Base-by-base conservation (phyloP, 2,797 vertebrate genomes). In the Phylloscopus collybita region DNA sequence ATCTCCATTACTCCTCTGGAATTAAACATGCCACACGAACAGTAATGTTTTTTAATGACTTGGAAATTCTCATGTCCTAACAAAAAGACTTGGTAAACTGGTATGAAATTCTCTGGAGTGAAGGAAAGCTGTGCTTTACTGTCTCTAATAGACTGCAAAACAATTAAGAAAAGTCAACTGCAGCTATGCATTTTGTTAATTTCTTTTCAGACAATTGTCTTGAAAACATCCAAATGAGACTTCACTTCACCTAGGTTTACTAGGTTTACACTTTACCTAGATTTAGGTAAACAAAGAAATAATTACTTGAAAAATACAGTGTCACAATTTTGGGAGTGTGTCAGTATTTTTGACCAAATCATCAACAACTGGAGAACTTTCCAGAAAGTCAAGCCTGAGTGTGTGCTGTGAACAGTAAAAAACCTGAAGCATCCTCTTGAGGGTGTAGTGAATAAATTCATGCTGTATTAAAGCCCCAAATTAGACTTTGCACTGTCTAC, bases 381-480 rank as follows among this genome's bases (percentile, higher is more conserved):
- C 25, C 17, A 61, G 44, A 61, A 16, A 67, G 45, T 25, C 54
- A 89, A 57, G 27, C 26, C 38, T 30, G 13, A 72, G 10, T 6
- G 32, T 17, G 11, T 61, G 38, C 70, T 84, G 17, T 45, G 49
- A 73, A 50, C 45, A 62, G 47, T 45, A 73, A 93, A 93, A 93
- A 90, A 42, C 15, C 18, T 16, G 27, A 17, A 73, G 40, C 30
- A 40, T 61, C 32, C 74, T 83, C 73, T 47, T 70, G 34, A 50
- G 21, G 4, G 5, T 29, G 3, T 21, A 59, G 12, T 42, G 32
- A 90, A 80, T n/a, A 67, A 82, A 72, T 79, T 61, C 38, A 49
- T 0, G 0, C 22, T 25, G 29, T 26, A 65, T 26, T 36, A 56
- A 73, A 53, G 1, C 13, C 6, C 26, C 40, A 65, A 36, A 84